A percentile compares a stretch with the other conserved stretches of the same genome.
These are phyloP conservation scores for Drosophila prosaltans DNA, from an alignment of 1,140 invertebrate species.

Conservation along the genomic window DNA sequence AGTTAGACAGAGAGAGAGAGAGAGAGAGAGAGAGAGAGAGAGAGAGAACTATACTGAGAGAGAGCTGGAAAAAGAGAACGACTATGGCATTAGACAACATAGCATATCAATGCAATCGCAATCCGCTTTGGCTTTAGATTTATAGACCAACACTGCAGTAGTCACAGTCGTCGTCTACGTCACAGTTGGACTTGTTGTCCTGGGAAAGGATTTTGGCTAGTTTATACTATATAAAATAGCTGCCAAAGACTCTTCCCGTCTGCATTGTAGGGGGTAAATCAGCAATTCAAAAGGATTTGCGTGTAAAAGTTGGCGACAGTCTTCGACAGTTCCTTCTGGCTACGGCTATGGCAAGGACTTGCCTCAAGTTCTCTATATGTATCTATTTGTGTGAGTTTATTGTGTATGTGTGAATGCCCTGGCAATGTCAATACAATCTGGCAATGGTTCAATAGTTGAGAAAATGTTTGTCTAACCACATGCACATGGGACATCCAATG, in stretches of 20 bases:
- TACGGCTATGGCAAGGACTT: slow-evolving; percentile 17
- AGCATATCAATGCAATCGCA: slow-evolving; percentile 71
- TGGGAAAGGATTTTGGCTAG: slow-evolving; percentile 43
- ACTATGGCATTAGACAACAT: slow-evolving; percentile 62
- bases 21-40: not conserved
- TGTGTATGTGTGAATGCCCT: slow-evolving; percentile 30
- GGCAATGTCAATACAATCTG: slow-evolving; percentile 73
- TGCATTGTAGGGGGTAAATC: slow-evolving; percentile 43
- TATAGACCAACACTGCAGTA: slow-evolving; percentile 60
- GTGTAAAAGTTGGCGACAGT: slow-evolving; percentile 65
- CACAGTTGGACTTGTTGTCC: slow-evolving; percentile 21
- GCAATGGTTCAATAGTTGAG: slow-evolving; percentile 79
- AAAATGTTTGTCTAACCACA: slow-evolving; percentile 79
- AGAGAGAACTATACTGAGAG: not conserved
- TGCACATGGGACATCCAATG: slow-evolving; percentile 43
- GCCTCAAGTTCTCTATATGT: slow-evolving; percentile 42
- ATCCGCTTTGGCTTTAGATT: slow-evolving; percentile 74
- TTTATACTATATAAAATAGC: slow-evolving; percentile 47
- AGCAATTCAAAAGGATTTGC: slow-evolving; percentile 75
- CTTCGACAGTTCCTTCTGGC: slow-evolving; percentile 30
- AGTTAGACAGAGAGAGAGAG: not conserved
- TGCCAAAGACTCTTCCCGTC: slow-evolving; percentile 29
- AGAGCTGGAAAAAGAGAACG: slow-evolving; percentile 1
- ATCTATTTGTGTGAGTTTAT: slow-evolving; percentile 25
- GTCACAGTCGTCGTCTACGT: slow-evolving; percentile 25